Percentiles rank a stretch among this genome's conserved stretches.
phyloP scores from a whole-genome alignment of 2,888 invertebrate genomes.

The Archaeoteleia sp. region DNA sequence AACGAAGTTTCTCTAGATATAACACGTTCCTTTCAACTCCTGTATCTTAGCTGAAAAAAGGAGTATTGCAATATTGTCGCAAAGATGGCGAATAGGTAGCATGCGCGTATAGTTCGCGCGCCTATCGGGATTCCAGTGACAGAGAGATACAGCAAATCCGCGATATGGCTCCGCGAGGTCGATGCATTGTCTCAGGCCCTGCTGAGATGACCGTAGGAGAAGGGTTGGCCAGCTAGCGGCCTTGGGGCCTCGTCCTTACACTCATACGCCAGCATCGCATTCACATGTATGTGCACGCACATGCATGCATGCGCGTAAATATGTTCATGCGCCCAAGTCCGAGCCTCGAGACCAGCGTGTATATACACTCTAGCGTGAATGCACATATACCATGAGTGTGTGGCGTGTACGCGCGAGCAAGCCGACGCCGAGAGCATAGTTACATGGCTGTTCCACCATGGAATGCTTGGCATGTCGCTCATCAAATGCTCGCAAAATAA shows the following conservation, averaged over 20 bases:
- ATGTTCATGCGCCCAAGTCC: neutral
- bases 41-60: neutral
- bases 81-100: constrained; percentile 14
- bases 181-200: constrained; percentile 51
- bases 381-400: constrained; percentile 2
- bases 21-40: too few species aligned
- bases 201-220: constrained; percentile 38
- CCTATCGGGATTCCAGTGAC: constrained; percentile 29
- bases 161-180: constrained; percentile 27
- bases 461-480: constrained; percentile 73
- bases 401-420: constrained; percentile 25
- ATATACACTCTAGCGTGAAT: constrained; percentile 2
- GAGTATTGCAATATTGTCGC: neutral
- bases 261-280: constrained; percentile 12
- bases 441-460: constrained; percentile 59
- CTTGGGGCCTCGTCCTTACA: constrained; percentile 51
- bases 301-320: neutral
- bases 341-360: constrained; percentile 30
- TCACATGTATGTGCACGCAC: constrained; percentile 7
- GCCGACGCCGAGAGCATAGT: constrained; percentile 42
- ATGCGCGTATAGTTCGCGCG: neutral
- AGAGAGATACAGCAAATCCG: constrained; percentile 22
- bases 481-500: constrained; percentile 72
- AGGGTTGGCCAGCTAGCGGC: constrained; percentile 45
- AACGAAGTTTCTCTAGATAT: too few species aligned